Evolutionary conservation across 2,888 invertebrate species (phyloP), one percentile per base, ranked within the genome.

Genomic region (Peribatodes rhomboidaria): DNA sequence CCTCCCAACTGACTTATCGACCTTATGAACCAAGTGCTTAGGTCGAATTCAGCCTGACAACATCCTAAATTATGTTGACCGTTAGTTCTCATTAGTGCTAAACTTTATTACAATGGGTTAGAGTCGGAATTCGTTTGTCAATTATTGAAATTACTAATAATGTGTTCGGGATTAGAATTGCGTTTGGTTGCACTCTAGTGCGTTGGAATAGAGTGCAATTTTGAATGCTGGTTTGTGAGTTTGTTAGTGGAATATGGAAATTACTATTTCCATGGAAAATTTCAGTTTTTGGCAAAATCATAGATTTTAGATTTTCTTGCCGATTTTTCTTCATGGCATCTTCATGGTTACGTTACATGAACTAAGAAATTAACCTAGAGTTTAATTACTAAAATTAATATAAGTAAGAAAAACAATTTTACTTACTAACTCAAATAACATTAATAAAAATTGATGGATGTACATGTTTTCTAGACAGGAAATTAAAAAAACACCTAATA

Each of bases 81-180:
- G 67, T 64, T 37, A 37, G 44, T 60, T 46, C 53, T 66, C 60
- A 62, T 69, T 65, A 70, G 65, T 46, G 52, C 59, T 68, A 59
- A 72, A 70, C 70, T 66, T 67, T 61, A 66, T 69, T 65, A 65
- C 68, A 61, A 69, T 61, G 60, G 11, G 44, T 69, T 68, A 69
- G 18, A 56, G 72, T 73, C 60, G 53, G 64, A 73, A 71, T 68
- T 71, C 59, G 59, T 68, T 67, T 68, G 65, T 54, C 63, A 63
- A 64, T 72, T 56, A 60, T 52, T 52, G 56, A 22, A 50, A 56
- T 65, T 47, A 50, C 60, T 52, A 60, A 60, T 52, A 44, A 60
- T 60, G 60, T 52, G 14, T 27, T 31, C 60, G 11, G 39, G 8
- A 18, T 60, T 27, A 18, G 37, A 41, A 20, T 6, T 37, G 41